Evolutionary conservation across 2,797 vertebrate genomes (phyloP).

Genomic region (Rhabdomys pumilio): DNA sequence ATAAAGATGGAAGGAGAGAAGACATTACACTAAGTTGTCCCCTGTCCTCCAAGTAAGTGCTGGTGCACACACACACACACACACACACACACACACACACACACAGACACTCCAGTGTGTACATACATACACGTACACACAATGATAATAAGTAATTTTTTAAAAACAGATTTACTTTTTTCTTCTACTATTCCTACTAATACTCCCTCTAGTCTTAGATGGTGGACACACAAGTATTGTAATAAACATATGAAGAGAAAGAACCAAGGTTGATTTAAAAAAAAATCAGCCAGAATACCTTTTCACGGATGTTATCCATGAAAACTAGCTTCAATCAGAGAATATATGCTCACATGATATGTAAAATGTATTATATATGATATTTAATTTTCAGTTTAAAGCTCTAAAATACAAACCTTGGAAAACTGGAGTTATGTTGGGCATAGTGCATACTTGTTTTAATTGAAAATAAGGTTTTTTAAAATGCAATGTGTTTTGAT

Average conservation of each 20-base stretch:
- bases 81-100: neutral
- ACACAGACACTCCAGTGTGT: neutral
- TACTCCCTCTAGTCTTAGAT: neutral
- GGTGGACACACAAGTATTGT: neutral
- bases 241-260: slow-evolving; percentile 49
- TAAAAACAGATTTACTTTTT: neutral
- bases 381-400: slow-evolving; percentile 57
- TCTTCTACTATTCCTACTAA: neutral
- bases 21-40: neutral
- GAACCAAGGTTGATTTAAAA: neutral
- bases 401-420: slow-evolving; percentile 5
- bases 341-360: neutral
- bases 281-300: neutral
- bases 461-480: neutral
- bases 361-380: neutral
- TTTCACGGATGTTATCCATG: neutral
- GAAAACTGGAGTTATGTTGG: neutral
- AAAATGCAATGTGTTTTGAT: neutral
- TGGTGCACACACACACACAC: neutral
- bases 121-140: neutral
- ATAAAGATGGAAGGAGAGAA: neutral
- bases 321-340: slow-evolving; percentile 23
- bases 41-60: neutral
- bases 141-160: neutral
- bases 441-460: neutral